These are phyloP conservation scores for Drosophila lowei DNA, from an alignment of 1,140 invertebrate species.

Conservation along the genomic window DNA sequence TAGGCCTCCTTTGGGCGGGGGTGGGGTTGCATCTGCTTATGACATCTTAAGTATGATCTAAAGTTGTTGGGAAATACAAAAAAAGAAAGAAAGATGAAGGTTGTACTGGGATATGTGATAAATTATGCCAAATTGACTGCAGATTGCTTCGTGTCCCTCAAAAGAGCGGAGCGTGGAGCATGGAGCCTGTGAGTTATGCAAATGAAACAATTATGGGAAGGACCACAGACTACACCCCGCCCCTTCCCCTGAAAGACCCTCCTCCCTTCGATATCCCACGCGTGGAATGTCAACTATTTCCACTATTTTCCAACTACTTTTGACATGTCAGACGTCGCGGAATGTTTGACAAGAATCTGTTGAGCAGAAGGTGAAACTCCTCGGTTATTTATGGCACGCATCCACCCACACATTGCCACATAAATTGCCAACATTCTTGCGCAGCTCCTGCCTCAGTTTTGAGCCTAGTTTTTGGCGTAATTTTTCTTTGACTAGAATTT, in stretches of 20 bases:
- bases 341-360: too few relatives aligned
- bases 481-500: conserved; percentile 38
- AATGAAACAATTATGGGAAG: neutral
- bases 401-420: too few relatives aligned
- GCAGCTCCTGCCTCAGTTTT: too few relatives aligned
- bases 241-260: too few relatives aligned
- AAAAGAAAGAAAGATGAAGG: conserved; percentile 11
- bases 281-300: too few relatives aligned
- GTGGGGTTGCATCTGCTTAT: conserved; percentile 59
- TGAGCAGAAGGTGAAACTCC: too few relatives aligned
- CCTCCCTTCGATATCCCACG: too few relatives aligned
- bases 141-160: conserved; percentile 47
- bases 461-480: conserved; percentile 4
- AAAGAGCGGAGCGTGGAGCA: too few relatives aligned
- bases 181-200: conserved; percentile 35
- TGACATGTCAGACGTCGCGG: too few relatives aligned
- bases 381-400: too few relatives aligned
- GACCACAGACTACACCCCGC: neutral
- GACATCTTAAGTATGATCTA: conserved; percentile 67
- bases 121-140: conserved; percentile 53
- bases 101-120: conserved; percentile 44
- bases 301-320: too few relatives aligned
- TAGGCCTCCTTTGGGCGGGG: conserved; percentile 23
- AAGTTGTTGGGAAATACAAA: conserved; percentile 13
- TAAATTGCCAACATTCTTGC: too few relatives aligned